phyloP scores from a whole-genome alignment of 1,140 invertebrate genomes.

The Dreissena rostriformis region DNA sequence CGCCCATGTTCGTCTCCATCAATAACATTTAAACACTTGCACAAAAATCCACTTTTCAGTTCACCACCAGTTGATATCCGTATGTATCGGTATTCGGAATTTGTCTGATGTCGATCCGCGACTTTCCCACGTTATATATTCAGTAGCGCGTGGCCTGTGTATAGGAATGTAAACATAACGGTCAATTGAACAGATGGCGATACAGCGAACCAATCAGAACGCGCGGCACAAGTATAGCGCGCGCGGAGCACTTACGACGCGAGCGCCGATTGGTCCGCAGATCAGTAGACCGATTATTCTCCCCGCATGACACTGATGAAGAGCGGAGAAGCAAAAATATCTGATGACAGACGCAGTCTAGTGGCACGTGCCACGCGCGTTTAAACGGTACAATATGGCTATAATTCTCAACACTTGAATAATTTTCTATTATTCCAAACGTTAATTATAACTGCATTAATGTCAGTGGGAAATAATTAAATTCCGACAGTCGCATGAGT shows the following conservation, averaged over 20 bases:
- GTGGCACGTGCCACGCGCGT: constrained; percentile 53
- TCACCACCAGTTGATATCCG: neutral
- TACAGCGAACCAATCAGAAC: constrained; percentile 45
- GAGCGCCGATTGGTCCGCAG: constrained; percentile 29
- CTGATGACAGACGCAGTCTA: constrained; percentile 47
- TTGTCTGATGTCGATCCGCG: neutral
- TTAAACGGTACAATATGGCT: constrained; percentile 57
- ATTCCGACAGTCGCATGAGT: constrained; percentile 17
- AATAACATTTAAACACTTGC: constrained; percentile 3
- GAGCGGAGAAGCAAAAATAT: constrained; percentile 25
- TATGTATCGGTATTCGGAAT: constrained; percentile 39
- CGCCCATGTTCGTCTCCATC: constrained; percentile 48
- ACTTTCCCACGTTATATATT: constrained; percentile 45
- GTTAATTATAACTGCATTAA: constrained; percentile 49
- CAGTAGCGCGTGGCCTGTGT: constrained; percentile 44
- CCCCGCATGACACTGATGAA: constrained; percentile 24
- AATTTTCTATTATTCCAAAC: constrained; percentile 50
- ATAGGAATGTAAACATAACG: constrained; percentile 58
- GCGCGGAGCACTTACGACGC: constrained; percentile 14
- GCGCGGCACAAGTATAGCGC: neutral
- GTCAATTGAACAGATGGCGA: constrained; percentile 52
- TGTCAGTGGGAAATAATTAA: constrained; percentile 15
- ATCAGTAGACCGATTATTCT: constrained; percentile 31
- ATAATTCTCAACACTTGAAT: constrained; percentile 53
- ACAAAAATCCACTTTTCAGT: neutral